Evolutionary conservation across 2,797 vertebrate genomes (phyloP).

Genomic region (Meda fulgida): DNA sequence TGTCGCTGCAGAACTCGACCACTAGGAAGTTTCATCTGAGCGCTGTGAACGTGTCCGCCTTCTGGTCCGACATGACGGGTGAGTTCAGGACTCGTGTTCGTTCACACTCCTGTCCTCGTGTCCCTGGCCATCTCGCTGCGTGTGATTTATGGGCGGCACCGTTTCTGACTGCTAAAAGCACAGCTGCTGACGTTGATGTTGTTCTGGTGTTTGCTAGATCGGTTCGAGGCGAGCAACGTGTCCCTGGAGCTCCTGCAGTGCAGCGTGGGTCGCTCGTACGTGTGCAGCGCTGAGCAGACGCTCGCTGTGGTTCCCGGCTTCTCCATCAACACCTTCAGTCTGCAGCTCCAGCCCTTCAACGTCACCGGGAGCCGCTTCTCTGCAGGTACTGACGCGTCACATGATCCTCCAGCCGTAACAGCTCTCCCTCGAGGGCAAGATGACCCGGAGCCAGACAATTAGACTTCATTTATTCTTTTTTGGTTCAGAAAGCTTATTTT

Average conservation of each 20-base stretch:
- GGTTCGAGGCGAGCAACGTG: constrained; percentile 68
- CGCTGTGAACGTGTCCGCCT: constrained; percentile 66
- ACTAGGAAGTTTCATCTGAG: constrained; percentile 75
- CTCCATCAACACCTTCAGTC: constrained; percentile 84
- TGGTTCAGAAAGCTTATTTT: too few relatives aligned
- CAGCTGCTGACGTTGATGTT: too few relatives aligned
- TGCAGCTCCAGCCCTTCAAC: constrained; percentile 91
- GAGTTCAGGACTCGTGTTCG: constrained; percentile 11
- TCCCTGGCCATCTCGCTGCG: too few relatives aligned
- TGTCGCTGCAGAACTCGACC: constrained; percentile 73
- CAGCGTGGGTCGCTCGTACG: constrained; percentile 86
- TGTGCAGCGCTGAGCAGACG: constrained; percentile 85
- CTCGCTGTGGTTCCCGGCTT: constrained; percentile 73
- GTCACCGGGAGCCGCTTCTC: constrained; percentile 82
- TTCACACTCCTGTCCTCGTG: too few relatives aligned
- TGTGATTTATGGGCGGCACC: too few relatives aligned
- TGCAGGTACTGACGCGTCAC: constrained; percentile 76
- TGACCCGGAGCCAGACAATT: too few relatives aligned
- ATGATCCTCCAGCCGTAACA: too few relatives aligned
- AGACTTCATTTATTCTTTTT: too few relatives aligned
- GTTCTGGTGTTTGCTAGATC: constrained; percentile 45
- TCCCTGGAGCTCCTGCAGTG: constrained; percentile 84
- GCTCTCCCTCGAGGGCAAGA: too few relatives aligned
- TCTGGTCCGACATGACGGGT: constrained; percentile 74
- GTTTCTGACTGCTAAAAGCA: too few relatives aligned